These are phyloP conservation scores for Punctoribates punctum DNA, from an alignment of 2,888 invertebrate species.

Conservation along the genomic window DNA sequence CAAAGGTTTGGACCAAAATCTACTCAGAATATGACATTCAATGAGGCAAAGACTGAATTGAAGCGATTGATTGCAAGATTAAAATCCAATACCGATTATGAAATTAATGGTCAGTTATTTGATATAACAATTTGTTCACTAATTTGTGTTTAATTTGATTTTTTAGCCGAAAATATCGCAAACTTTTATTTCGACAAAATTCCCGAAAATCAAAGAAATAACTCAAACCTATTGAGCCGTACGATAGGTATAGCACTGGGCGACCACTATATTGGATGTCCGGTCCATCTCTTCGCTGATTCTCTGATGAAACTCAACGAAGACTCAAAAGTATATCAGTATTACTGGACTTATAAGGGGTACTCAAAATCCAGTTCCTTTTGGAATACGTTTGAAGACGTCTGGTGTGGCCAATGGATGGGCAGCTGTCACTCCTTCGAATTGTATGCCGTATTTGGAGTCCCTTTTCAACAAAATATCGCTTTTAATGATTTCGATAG, in stretches of 20 bases:
- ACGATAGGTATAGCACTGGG: conserved; percentile 30
- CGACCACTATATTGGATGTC: conserved; percentile 37
- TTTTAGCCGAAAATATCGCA: background rate
- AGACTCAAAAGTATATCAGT: conserved; percentile 31
- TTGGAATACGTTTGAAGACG: conserved; percentile 33
- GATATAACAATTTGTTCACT: background rate
- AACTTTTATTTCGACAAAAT: conserved; percentile 27
- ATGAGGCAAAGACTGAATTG: background rate
- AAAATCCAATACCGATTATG: background rate
- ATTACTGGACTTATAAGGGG: conserved; percentile 40
- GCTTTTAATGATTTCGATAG: conserved; percentile 38
- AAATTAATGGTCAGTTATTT: background rate
- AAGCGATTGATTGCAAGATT: background rate
- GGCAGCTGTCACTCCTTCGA: conserved; percentile 44
- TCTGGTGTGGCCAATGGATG: conserved; percentile 43
- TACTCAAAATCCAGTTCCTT: conserved; percentile 32
- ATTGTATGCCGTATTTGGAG: conserved; percentile 40
- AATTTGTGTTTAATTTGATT: background rate
- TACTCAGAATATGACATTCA: background rate
- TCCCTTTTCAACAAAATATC: conserved; percentile 34
- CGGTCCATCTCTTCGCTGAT: conserved; percentile 16
- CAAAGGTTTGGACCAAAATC: conserved; percentile 22
- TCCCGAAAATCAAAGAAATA: background rate
- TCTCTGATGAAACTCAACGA: background rate
- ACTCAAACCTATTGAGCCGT: conserved; percentile 19